Percentiles rank a stretch among this genome's conserved stretches.
phyloP scores from a whole-genome alignment of 2,797 vertebrate genomes.

The Phyllotis vaccarum region DNA sequence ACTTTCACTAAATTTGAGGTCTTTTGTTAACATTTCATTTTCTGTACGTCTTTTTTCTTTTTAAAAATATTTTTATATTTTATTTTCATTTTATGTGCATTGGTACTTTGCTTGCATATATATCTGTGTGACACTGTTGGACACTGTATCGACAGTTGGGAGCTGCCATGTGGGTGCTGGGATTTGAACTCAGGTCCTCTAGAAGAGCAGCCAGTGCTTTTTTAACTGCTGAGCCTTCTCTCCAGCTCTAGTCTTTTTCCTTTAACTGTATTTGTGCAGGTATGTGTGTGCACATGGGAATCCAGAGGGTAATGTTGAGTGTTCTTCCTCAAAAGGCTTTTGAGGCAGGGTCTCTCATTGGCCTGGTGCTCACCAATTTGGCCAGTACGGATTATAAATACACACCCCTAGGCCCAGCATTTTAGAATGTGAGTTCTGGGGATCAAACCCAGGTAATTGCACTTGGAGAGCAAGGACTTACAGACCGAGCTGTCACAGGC shows the following conservation, averaged over 20 bases:
- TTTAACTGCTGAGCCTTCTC: no score
- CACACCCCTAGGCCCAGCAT: neutral
- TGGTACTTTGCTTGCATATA: no score
- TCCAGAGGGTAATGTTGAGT: neutral
- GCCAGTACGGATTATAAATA: neutral
- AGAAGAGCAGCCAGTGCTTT: no score
- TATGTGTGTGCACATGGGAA: neutral
- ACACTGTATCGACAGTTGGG: no score
- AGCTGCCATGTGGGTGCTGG: no score
- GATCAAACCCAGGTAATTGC: neutral
- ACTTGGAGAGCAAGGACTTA: neutral
- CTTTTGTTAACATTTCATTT: neutral
- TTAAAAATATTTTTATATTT: neutral
- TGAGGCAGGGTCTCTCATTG: neutral
- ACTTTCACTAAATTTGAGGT: neutral
- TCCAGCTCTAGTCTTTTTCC: neutral
- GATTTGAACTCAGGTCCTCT: no score
- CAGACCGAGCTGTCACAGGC: neutral
- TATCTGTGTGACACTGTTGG: no score
- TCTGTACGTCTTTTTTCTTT: neutral
- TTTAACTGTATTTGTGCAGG: neutral
- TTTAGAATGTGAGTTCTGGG: neutral
- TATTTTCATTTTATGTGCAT: no score
- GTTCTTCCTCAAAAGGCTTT: neutral
- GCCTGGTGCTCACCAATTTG: neutral